These are phyloP conservation scores for Caracal caracal DNA, from an alignment of 2,113 vertebrate genomes.

Conservation along the genomic window DNA sequence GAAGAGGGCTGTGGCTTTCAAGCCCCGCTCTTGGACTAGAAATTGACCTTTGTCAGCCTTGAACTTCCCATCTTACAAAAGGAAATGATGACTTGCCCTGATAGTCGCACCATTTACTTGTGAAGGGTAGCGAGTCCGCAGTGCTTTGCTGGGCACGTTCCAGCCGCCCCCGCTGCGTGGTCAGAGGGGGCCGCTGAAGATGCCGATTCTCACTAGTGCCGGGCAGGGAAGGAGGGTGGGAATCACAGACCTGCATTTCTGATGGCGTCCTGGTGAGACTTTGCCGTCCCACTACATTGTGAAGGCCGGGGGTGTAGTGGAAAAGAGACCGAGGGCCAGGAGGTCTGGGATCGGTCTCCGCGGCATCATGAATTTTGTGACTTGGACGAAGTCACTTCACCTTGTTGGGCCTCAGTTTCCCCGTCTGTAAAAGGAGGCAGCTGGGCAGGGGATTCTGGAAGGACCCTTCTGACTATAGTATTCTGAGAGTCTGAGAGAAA, in stretches of 20 bases:
- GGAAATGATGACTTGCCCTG: neutral
- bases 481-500: neutral
- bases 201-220: neutral
- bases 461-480: neutral
- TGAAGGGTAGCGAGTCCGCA: neutral
- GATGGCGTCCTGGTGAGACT: neutral
- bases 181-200: accelerated
- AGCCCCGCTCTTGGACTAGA: neutral
- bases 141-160: neutral
- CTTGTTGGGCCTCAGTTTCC: neutral
- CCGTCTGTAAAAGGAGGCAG: neutral
- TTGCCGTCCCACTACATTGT: neutral
- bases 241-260: neutral
- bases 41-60: neutral
- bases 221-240: neutral
- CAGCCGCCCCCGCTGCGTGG: accelerated
- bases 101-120: too few relatives aligned
- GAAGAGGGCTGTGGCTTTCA: neutral
- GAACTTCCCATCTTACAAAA: neutral
- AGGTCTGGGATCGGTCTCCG: neutral
- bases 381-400: neutral
- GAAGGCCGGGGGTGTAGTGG: neutral
- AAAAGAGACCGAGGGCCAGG: neutral
- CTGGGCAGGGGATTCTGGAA: neutral
- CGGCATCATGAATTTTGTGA: neutral